Evolutionary conservation across 2,888 invertebrate species (phyloP).

Genomic region (Aleiodes leptofemur): DNA sequence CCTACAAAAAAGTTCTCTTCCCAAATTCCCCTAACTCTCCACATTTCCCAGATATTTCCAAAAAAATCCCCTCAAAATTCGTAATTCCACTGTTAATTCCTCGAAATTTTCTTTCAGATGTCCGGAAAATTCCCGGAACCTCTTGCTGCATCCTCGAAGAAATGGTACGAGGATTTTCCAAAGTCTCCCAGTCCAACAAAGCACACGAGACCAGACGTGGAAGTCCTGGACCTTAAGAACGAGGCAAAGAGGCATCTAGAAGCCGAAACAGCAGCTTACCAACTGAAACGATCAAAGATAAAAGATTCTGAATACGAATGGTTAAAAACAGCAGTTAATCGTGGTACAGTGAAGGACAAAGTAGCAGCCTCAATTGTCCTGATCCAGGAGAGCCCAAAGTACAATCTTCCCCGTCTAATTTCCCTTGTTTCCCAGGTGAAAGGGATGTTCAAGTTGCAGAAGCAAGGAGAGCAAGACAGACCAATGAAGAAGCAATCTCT

Average conservation of each 20-base stretch:
- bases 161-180: constrained; percentile 80
- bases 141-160: constrained; percentile 59
- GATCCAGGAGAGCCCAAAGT: constrained; percentile 90
- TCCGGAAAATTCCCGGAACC: background rate
- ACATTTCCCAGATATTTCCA: too few species aligned
- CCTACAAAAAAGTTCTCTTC: too few species aligned
- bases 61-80: too few species aligned
- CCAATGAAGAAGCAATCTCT: constrained; percentile 64
- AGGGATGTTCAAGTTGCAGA: constrained; percentile 84
- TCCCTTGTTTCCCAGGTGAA: constrained; percentile 86
- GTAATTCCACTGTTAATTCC: background rate
- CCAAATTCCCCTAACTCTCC: too few species aligned
- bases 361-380: constrained; percentile 89
- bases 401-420: constrained; percentile 83
- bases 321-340: constrained; percentile 86
- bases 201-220: constrained; percentile 75
- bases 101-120: constrained; percentile 9
- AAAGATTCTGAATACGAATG: constrained; percentile 83
- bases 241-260: constrained; percentile 83
- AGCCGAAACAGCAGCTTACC: constrained; percentile 79
- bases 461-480: constrained; percentile 71
- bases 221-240: constrained; percentile 79
- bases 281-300: constrained; percentile 73
- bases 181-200: constrained; percentile 60
- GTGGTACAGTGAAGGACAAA: constrained; percentile 90